Evolutionary conservation across 2,797 vertebrate species (phyloP).

Genomic region (Hapalemur alaotrensis): DNA sequence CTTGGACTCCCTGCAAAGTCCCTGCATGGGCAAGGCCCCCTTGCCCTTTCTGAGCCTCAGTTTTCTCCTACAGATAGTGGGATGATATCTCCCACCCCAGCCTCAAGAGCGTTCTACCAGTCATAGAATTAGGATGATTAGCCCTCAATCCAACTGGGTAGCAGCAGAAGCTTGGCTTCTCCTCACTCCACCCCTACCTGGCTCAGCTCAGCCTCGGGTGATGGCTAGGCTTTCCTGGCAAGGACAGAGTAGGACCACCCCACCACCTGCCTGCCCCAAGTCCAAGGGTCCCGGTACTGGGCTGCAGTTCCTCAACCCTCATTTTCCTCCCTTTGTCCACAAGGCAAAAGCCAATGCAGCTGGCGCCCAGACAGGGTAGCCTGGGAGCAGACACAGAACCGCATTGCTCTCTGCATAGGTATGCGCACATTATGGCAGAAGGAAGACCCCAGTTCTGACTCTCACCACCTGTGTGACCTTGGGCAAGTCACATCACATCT

Average conservation of each 20-base stretch:
- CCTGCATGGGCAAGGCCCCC: background rate
- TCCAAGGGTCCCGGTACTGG: background rate
- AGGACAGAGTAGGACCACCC: background rate
- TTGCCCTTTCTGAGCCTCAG: background rate
- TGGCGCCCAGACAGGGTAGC: background rate
- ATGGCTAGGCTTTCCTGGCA: background rate
- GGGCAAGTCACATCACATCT: background rate
- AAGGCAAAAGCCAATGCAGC: background rate
- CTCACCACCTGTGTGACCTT: background rate
- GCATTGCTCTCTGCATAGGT: fast-evolving
- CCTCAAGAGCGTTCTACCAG: background rate
- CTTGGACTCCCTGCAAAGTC: background rate
- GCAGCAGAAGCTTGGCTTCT: background rate
- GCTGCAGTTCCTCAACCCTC: background rate
- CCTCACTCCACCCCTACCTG: background rate
- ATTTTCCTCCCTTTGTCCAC: background rate
- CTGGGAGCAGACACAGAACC: background rate
- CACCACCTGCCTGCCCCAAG: background rate
- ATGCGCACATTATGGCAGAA: fast-evolving
- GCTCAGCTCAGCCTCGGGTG: background rate
- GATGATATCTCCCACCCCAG: background rate
- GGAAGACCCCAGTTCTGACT: background rate
- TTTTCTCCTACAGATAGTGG: background rate
- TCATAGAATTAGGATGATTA: background rate
- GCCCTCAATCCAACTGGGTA: background rate